These are phyloP conservation scores for Heliconius sara DNA, from an alignment of 2,888 invertebrate genomes.

Conservation along the genomic window DNA sequence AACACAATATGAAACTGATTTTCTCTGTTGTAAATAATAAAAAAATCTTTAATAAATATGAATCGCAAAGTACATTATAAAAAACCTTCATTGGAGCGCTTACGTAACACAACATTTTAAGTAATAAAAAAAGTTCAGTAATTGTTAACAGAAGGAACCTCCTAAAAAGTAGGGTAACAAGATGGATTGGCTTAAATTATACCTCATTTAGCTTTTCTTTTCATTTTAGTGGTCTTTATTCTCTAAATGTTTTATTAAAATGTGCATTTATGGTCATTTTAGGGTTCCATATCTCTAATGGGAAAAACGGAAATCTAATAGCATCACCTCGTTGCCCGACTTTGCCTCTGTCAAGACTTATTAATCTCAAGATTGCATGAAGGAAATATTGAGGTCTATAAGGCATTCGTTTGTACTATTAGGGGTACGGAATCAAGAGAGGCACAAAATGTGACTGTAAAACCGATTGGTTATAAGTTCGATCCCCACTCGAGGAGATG, in stretches of 20 bases:
- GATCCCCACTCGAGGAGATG: too few relatives aligned
- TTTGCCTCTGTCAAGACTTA: too few relatives aligned
- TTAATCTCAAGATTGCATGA: too few relatives aligned
- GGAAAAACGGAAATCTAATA: too few relatives aligned
- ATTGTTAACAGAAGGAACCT: constrained; percentile 35
- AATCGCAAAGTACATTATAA: background rate
- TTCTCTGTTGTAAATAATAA: background rate
- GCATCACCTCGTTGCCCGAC: too few relatives aligned
- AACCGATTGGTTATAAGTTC: too few relatives aligned
- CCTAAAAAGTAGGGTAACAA: constrained; percentile 35
- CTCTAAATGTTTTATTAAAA: constrained; percentile 43
- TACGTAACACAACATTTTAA: constrained; percentile 29
- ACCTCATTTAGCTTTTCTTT: constrained; percentile 37
- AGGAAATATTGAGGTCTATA: too few relatives aligned
- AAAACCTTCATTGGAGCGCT: background rate
- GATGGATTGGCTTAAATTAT: constrained; percentile 49
- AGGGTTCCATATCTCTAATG: too few relatives aligned
- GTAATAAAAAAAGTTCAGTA: constrained; percentile 37
- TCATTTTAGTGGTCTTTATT: constrained; percentile 40
- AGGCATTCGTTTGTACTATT: too few relatives aligned
- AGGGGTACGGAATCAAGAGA: too few relatives aligned
- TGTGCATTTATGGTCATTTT: background rate
- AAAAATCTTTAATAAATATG: background rate
- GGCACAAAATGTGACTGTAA: too few relatives aligned
- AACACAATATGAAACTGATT: too few relatives aligned